Base-by-base conservation (phyloP, 1,140 invertebrate species). In the Eueides isabella region DNA sequence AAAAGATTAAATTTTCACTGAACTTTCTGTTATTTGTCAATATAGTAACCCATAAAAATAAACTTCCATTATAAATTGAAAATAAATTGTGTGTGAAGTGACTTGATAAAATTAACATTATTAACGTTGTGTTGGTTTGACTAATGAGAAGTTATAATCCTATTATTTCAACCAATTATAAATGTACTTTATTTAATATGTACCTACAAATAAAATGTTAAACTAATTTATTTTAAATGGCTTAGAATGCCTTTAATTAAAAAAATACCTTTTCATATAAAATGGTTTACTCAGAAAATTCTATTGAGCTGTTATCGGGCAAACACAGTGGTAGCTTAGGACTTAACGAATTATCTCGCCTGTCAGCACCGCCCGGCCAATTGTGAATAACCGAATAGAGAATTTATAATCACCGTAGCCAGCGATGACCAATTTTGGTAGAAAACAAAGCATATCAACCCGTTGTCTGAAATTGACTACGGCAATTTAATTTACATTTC, bases 281-380 rank as follows among this genome's bases (percentile, higher is more conserved):
- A 63, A 35, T 31, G 65, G 55, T 16, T 64, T 61, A 62, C 66
- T 70, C 28, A 61, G 38, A 55, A 78, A 84, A 80, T 85, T 79
- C 76, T 80, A 86, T 82, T 86, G 74, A 74, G 77, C 66, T 77
- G 82, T 86, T 86, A 88, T 88, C 86, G 75, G 73, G 67, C 72
- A 77, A 77, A 84, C 83, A 77, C 84, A 88, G 85, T 78, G 79
- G 77, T 81, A 80, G 83, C 82, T 84, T 82, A 87, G 82, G 86
- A 84, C 80, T 85, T 88, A 88, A 83, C 84, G 84, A 87, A 38
- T 38, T 38, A 38, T 38, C 35, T 38, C 35, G 1, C 12, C 35
- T 38, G 35, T 38, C 35, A 38, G 35, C 35, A 38, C 35, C 35
- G 4, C 35, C 14, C 14, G n/a, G 16, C 41, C 41, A 44, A 44